Evolutionary conservation across 2,888 invertebrate genomes (phyloP).

Genomic region (Liodrosophila aerea): DNA sequence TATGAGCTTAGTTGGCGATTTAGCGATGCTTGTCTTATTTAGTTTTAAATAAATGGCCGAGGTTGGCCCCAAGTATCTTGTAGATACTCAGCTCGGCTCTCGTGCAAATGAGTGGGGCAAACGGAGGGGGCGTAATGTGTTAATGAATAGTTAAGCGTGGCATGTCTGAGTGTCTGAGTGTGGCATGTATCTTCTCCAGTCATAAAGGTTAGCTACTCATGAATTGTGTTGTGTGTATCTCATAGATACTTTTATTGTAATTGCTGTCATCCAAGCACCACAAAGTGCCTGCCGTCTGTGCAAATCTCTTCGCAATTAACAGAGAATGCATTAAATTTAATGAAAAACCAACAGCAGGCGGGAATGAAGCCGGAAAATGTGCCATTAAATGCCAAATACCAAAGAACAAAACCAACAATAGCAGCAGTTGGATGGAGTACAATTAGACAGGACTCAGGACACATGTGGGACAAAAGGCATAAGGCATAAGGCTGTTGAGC

Average conservation of each 20-base stretch:
- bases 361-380: slow-evolving; percentile 62
- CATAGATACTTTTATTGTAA: too few species aligned
- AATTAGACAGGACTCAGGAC: slow-evolving; percentile 7
- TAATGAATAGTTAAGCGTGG: slow-evolving; percentile 35
- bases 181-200: too few species aligned
- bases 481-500: slow-evolving; percentile 60
- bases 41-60: slow-evolving; percentile 72
- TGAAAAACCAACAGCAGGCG: slow-evolving; percentile 39
- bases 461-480: slow-evolving; percentile 44
- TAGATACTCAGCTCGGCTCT: slow-evolving; percentile 2
- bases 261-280: not conserved
- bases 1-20: slow-evolving; percentile 77
- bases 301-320: slow-evolving; percentile 49
- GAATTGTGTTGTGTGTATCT: too few species aligned
- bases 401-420: slow-evolving; percentile 1
- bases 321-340: slow-evolving; percentile 61
- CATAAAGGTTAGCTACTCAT: too few species aligned
- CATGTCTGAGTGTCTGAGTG: not conserved
- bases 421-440: slow-evolving; percentile 8
- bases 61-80: slow-evolving; percentile 26
- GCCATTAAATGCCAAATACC: slow-evolving; percentile 69
- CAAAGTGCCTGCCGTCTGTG: slow-evolving; percentile 13
- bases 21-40: slow-evolving; percentile 77
- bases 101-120: slow-evolving; percentile 30
- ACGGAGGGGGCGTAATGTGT: slow-evolving; percentile 16